Evolutionary conservation across 2,113 vertebrate genomes (phyloP).

Genomic region (Mastomys natalensis): DNA sequence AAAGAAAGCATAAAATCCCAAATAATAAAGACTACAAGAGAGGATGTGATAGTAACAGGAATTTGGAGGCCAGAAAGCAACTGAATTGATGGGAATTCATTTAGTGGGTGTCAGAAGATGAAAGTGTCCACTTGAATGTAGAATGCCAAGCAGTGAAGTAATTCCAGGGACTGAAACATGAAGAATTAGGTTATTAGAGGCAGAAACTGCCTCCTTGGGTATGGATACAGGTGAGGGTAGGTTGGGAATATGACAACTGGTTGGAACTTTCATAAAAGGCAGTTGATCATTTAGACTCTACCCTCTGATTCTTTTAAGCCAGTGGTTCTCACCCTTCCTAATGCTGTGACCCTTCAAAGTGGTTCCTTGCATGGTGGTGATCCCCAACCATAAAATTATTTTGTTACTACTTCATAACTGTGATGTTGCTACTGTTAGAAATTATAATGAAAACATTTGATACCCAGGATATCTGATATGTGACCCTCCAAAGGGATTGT

Average conservation of each 20-base stretch:
- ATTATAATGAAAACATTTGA: background rate
- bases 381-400: background rate
- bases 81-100: background rate
- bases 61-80: background rate
- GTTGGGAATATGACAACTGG: background rate
- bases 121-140: background rate
- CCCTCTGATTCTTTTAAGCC: background rate
- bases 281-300: background rate
- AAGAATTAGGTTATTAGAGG: background rate
- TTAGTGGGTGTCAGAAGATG: background rate
- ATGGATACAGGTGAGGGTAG: background rate
- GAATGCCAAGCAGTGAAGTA: background rate
- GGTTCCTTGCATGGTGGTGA: background rate
- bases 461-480: background rate
- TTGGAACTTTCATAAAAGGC: background rate
- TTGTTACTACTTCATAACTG: background rate
- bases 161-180: background rate
- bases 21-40: background rate
- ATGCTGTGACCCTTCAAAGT: background rate
- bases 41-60: slow-evolving; percentile 24
- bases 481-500: background rate
- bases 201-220: background rate
- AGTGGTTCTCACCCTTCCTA: background rate
- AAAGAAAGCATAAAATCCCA: slow-evolving; percentile 22
- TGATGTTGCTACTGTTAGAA: background rate